Percentiles rank a stretch among this genome's conserved stretches.
Conservation (phyloP, 2,888 invertebrate genomes). For the Agapetus fuscipes region DNA sequence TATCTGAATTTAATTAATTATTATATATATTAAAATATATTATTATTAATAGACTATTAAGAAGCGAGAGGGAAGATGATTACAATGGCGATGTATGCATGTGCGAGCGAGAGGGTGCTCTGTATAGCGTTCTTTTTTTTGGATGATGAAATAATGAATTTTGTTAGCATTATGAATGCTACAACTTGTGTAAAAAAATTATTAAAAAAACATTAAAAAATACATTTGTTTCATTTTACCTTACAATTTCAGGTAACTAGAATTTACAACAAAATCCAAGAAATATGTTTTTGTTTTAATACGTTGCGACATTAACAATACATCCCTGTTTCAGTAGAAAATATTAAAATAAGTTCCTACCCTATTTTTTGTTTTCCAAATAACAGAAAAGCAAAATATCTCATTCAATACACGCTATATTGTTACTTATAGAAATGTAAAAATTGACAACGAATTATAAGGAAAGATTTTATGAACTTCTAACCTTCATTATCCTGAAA, state of each 20-base stretch:
- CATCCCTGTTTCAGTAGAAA: no score
- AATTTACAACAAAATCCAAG: background rate
- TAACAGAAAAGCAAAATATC: no score
- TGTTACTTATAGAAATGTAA: no score
- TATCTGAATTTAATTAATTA: slow-evolving; percentile 22
- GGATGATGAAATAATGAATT: slow-evolving; percentile 22
- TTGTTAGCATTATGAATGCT: slow-evolving; percentile 50
- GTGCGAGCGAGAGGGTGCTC: slow-evolving; percentile 11
- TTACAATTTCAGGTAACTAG: background rate
- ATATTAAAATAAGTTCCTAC: no score
- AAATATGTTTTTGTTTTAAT: background rate
- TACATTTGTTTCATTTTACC: slow-evolving; percentile 32
- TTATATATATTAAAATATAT: slow-evolving; percentile 21
- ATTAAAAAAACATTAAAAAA: slow-evolving; percentile 45
- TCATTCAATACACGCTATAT: no score
- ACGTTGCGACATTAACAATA: no score
- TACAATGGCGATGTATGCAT: slow-evolving; percentile 17
- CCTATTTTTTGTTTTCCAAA: no score
- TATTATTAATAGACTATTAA: slow-evolving; percentile 20
- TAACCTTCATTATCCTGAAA: no score
- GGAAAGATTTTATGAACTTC: no score
- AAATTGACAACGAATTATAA: no score
- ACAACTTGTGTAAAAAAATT: slow-evolving; percentile 50
- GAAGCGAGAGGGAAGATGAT: slow-evolving; percentile 11
- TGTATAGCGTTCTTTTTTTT: slow-evolving; percentile 22